Conservation (phyloP, 2,113 vertebrate species). For the Motacilla tschutschensis region DNA sequence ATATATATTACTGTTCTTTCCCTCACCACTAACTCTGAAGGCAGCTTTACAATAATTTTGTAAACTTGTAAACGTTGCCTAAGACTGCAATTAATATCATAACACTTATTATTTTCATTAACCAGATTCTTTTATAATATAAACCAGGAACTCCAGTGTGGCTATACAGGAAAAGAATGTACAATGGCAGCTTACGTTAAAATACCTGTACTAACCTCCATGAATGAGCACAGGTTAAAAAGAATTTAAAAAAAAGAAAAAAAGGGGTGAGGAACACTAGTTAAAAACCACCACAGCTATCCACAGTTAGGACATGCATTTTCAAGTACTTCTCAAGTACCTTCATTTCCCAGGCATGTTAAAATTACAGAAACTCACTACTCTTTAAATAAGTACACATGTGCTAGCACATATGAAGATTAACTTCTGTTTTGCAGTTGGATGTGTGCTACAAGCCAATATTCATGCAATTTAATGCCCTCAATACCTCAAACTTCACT, state of each 20-base stretch:
- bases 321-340: not conserved
- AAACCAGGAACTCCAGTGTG: not conserved
- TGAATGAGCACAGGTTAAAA: not conserved
- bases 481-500: not conserved
- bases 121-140: not conserved
- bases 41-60: not conserved
- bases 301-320: not conserved
- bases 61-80: not conserved
- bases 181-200: not conserved
- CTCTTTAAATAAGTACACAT: not conserved
- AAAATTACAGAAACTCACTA: not conserved
- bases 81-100: not conserved
- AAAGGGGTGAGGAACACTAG: fast-evolving
- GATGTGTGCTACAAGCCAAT: not conserved
- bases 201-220: not conserved
- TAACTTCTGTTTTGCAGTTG: not conserved
- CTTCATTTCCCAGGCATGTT: not conserved
- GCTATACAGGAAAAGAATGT: not conserved
- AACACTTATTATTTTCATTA: not conserved
- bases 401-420: not conserved
- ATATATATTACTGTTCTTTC: not conserved
- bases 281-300: not conserved
- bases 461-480: not conserved
- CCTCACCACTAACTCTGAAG: not conserved
- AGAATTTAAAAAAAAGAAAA: fast-evolving